Base-by-base conservation (phyloP, 2,113 vertebrate genomes). In the Coptodon bakossiorum region DNA sequence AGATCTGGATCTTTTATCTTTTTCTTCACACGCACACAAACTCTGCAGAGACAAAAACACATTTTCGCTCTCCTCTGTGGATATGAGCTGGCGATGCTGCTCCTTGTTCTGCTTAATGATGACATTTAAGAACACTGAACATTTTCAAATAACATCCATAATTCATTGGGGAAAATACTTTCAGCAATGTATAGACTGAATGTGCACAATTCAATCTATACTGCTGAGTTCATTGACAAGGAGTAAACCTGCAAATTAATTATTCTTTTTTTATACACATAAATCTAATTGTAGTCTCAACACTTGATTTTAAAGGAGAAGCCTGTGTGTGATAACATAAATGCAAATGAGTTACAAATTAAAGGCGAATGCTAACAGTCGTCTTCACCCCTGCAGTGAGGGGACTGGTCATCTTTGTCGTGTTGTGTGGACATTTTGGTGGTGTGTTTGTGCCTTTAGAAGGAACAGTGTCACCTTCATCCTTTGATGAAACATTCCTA, bases 51-150 rank as follows among this genome's bases (percentile, higher is more conserved):
- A 94, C 86, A 89, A 81, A 91, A 90, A 86, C 76, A 80, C 68
- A 80, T 86, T 90, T 88, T 78, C 34, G 10, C 48, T 52, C 71
- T 85, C 73, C 91, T 93, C 86, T 73, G 71, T 86, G 87, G 86
- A 83, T 82, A 38, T 78, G 57, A 87, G 86, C 83, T 29, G 82
- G 36, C 8, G 7, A 29, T 80, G 81, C 80, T 91, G 71, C 86
- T 89, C 84, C 92, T 91, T 90, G 88, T 93, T 94, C 88, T 91
- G 89, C 93, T 94, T 94, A 93, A 94, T 91, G 92, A 93, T 90
- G 94, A 95, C 90, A 93, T 93, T 93, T 94, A 95, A 93, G 89
- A 90, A 93, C 93, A 94, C 73, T 90, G 88, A 94, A 91, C 90
- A 90, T 84, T 92, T 93, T 95, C 88, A 90, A 92, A 94, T 50